Evolutionary conservation across 2,888 invertebrate species (phyloP), one percentile per base, ranked within the genome.

Genomic region (Tenthredo distinguenda): DNA sequence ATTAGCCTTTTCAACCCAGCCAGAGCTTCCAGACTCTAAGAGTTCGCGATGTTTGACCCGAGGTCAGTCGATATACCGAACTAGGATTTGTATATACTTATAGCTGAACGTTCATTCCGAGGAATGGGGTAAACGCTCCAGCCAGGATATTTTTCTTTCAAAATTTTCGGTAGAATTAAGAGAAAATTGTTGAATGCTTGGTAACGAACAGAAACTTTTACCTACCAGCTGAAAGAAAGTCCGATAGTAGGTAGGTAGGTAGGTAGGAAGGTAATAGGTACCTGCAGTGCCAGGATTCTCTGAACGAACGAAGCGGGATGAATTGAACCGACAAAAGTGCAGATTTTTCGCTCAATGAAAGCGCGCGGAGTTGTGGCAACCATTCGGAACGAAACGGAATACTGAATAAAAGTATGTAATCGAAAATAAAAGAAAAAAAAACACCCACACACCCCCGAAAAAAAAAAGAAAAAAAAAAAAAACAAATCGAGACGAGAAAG

Each of bases 281-380:
- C 34, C 68, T 34, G 68, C 68, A 68, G 68, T 68, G 68, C 68
- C 68, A 68, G 68, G 34, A 68, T 34, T 68, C 31, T 68, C 68
- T 62, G 68, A 68, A 68, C 68, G 68, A 68, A 68, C 34, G 68
- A 68, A 34, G 10, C 31, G 68, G 62, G 34, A 68, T 68, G 68
- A 68, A 77, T 55, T 50, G 77, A 77, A 55, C 77, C 50, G 77
- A 77, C 55, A 50, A 55, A 55, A 77, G 77, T 50, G 77, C 34
- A 55, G 50, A 77, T 55, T 77, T 77, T 77, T 77, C 72, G 77
- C 55, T 77, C 77, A 55, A 50, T 77, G 55, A 77, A 77, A 40
- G 77, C n/a, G 55, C 47, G n/a, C 55, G n/a, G 50, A 31, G 77
- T 74, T n/a, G 77, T 55, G 77, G 77, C 55, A 18, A 77, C 50